A percentile compares a stretch with the other conserved stretches of the same genome.
Conservation (phyloP, 2,888 invertebrate species). For the Amphipyra tragopoginis region DNA sequence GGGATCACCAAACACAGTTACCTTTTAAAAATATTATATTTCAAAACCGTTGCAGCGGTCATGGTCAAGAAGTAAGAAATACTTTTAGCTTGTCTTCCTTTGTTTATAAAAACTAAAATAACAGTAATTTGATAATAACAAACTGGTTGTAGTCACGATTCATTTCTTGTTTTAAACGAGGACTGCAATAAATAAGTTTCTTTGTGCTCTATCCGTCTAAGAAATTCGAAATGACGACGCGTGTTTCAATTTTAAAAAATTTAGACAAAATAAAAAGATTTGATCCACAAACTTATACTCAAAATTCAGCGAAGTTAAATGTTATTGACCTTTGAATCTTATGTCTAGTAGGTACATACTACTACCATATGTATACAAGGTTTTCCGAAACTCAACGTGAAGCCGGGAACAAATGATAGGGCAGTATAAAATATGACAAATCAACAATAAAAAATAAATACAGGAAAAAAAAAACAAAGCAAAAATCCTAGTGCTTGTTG, state of each 20-base stretch:
- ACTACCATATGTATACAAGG: too few relatives aligned
- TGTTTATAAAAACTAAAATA: constrained; percentile 35
- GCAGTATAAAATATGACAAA: too few relatives aligned
- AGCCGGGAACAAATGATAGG: too few relatives aligned
- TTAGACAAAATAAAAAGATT: not conserved
- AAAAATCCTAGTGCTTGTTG: too few relatives aligned
- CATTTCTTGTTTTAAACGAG: constrained; percentile 20
- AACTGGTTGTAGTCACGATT: constrained; percentile 34
- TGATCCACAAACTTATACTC: not conserved
- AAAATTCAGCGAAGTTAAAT: too few relatives aligned
- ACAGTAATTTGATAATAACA: constrained; percentile 39
- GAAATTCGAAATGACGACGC: not conserved
- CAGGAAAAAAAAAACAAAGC: too few relatives aligned
- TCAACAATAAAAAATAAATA: too few relatives aligned
- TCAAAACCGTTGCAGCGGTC: constrained; percentile 1
- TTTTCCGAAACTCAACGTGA: too few relatives aligned
- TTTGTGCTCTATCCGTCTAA: constrained; percentile 20
- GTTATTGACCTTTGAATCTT: too few relatives aligned
- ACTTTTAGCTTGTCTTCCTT: constrained; percentile 10
- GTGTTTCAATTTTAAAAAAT: constrained; percentile 9
- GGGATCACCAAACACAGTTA: too few relatives aligned
- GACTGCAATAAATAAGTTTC: constrained; percentile 13
- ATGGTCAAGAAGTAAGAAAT: constrained; percentile 2
- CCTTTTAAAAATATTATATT: not conserved
- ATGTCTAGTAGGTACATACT: too few relatives aligned